Base-by-base conservation (phyloP, 2,888 invertebrate species). In the Fabriciana adippe region DNA sequence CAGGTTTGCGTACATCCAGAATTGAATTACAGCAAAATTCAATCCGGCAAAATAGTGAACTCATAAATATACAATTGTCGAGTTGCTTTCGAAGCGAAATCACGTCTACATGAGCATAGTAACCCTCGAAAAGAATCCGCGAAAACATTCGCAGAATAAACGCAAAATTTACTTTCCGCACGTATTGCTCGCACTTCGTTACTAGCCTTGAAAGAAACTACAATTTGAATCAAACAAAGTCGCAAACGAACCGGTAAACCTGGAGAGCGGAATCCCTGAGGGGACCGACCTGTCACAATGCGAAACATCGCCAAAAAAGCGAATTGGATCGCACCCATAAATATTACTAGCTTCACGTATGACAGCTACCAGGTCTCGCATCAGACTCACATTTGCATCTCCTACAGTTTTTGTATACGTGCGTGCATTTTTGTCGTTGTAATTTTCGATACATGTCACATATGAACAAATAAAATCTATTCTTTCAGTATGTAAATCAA, bases 21-120 rank as follows among this genome's bases (percentile, higher is more conserved):
- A 80, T 79, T 73, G 75, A 75, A 76, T 78, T 75, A 80, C 77
- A 73, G 68, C 71, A 76, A 79, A 80, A 81, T 81, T 80, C 79
- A 81, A 81, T 81, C 72, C 78, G 68, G 76, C 81, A 76, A 85
- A 87, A 86, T 87, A 86, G 88, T 88, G 77, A 85, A 81, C 88
- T 90, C 90, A 92, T 92, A 92, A 91, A 92, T 92, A 92, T 90
- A 90, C 91, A 89, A 91, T 91, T 89, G 90, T 86, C 83, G 81
- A 83, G 84, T 84, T 84, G 86, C 85, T 87, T 86, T 81, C 82
- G 82, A 78, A 83, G 81, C 85, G 73, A 83, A 89, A 90, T 88
- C 90, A 89, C 90, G 88, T 87, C 83, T 79, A 79, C 81, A 78
- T 76, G 79, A 78, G 79, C 76, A 79, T 76, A 76, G 80, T 76